A percentile compares a stretch with the other conserved stretches of the same genome.
phyloP scores from a whole-genome alignment of 1,140 invertebrate species.

The Cotesia chilonis region DNA sequence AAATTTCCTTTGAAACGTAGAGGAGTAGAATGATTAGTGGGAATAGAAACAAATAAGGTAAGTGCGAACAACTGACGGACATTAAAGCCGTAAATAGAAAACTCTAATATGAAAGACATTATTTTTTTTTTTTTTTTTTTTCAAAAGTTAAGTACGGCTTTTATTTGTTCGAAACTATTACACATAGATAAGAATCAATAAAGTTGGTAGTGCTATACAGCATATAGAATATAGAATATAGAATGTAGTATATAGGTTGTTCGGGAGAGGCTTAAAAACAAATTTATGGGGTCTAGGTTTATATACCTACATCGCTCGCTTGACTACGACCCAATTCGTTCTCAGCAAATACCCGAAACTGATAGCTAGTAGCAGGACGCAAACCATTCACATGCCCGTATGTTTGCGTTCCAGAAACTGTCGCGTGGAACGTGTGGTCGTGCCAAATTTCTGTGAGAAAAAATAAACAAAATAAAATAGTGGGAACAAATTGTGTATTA shows the following conservation, averaged over 20 bases:
- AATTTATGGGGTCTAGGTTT: constrained; percentile 34
- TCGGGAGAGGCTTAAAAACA: constrained; percentile 32
- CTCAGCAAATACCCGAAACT: constrained; percentile 87
- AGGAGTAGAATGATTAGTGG: not conserved
- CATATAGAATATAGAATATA: too few relatives aligned
- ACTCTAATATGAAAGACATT: too few relatives aligned
- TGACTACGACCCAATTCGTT: constrained; percentile 87
- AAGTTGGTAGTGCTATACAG: not conserved
- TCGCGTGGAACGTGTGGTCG: constrained; percentile 79
- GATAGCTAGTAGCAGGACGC: constrained; percentile 88
- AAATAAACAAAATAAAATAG: constrained; percentile 23
- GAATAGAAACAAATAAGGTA: not conserved
- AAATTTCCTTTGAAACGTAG: not conserved
- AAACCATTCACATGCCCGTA: constrained; percentile 81
- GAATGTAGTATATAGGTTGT: not conserved
- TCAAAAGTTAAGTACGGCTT: not conserved
- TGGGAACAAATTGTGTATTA: not conserved
- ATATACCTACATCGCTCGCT: constrained; percentile 77
- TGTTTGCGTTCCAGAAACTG: constrained; percentile 80
- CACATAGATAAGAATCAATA: constrained; percentile 31
- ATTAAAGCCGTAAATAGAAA: too few relatives aligned
- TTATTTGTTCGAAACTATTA: not conserved
- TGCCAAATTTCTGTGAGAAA: constrained; percentile 74
- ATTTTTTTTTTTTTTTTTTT: too few relatives aligned
- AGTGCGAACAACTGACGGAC: too few relatives aligned